A percentile compares a stretch with the other conserved stretches of the same genome.
phyloP scores from a whole-genome alignment of 1,140 invertebrate genomes.

The Penaeus chinensis region DNA sequence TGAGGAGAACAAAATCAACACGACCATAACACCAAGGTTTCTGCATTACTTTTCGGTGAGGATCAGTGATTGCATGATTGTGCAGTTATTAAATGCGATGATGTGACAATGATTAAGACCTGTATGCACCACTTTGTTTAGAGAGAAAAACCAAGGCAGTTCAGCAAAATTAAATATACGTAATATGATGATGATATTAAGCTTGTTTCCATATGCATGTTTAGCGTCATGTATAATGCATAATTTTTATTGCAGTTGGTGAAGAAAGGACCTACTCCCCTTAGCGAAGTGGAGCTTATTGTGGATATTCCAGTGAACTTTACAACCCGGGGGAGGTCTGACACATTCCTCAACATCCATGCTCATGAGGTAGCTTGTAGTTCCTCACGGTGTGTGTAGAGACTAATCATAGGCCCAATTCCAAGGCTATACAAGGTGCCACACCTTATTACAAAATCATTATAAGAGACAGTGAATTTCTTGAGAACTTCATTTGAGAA shows the following conservation, averaged over 20 bases:
- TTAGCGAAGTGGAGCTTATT: conserved; percentile 23
- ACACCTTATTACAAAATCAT: no score
- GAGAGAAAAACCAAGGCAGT: no score
- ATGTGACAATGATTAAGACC: no score
- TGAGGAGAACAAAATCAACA: conserved; percentile 38
- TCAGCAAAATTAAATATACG: no score
- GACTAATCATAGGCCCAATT: no score
- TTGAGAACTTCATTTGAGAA: no score
- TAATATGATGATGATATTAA: no score
- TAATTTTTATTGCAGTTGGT: background rate
- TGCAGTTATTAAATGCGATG: no score
- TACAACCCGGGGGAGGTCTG: background rate
- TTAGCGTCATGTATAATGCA: no score
- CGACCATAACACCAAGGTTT: background rate
- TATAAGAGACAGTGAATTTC: background rate
- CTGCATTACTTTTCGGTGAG: conserved; percentile 1
- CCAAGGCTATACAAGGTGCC: background rate
- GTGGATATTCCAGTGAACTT: conserved; percentile 43
- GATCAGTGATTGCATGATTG: background rate
- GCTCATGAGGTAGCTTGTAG: conserved; percentile 1
- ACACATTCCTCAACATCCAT: conserved; percentile 23
- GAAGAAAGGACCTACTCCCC: conserved; percentile 35
- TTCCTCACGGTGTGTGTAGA: background rate
- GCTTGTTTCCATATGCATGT: no score
- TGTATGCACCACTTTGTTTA: no score